Base-by-base conservation (phyloP, 2,888 invertebrate species). In the Stomorhina lunata region DNA sequence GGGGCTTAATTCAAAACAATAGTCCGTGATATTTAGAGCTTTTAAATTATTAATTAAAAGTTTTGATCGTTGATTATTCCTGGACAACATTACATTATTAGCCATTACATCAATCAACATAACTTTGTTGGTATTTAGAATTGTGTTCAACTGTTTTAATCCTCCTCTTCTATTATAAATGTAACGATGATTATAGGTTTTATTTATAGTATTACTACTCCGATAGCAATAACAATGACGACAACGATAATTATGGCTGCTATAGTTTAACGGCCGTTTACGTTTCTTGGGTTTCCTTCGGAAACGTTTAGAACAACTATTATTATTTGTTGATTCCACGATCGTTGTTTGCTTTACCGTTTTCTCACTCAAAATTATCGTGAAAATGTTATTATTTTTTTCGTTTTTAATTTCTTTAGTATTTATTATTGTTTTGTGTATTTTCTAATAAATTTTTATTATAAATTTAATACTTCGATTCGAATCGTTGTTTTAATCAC, bases 31-130 rank as follows among this genome's bases (percentile, higher is more conserved):
- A 83, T 77, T 73, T 63, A 48, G 34, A 34, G 84, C 86, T 87
- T 86, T 88, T 84, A 86, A 85, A 85, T 85, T 81, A 34, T 79
- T 63, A 65, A 65, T 76, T 77, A 80, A 69, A 81, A 78, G 59
- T 37, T 78, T 79, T 53, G 75, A 69, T 65, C 69, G 75, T 71
- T 85, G 65, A 48, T 69, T 73, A 80, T 68, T 76, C 69, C 75
- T 82, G 75, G 82, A 63, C 82, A 66, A 80, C 89, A 89, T 89
- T 90, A 90, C 91, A 90, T 90, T 90, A 88, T 91, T 87, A 89
- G 91, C 91, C 91, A 91, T 91, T 86, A 91, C 89, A 89, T 87
- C 85, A 86, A 86, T 88, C 86, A 90, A 89, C 91, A 91, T 91
- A 87, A 91, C 91, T 88, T 73, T n/a, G n/a, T n/a, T 84, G 85